Evolutionary conservation across 2,888 invertebrate genomes (phyloP).

Genomic region (Listrodromus nycthemerus): DNA sequence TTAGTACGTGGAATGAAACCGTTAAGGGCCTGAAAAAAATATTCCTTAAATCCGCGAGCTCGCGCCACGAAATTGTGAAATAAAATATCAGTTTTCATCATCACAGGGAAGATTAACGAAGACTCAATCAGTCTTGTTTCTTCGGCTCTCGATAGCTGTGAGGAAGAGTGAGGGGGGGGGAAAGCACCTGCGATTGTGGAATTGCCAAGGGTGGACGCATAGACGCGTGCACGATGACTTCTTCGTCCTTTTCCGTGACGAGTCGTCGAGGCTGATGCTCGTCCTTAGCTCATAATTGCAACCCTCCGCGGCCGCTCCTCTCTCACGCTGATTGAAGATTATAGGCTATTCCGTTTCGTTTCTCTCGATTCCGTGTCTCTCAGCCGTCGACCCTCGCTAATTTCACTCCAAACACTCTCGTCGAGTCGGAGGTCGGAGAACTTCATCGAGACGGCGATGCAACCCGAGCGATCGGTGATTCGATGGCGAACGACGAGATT

Average conservation of each 20-base stretch:
- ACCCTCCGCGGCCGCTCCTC: constrained; percentile 67
- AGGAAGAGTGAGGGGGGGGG: not conserved
- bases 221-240: constrained; percentile 7
- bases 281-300: constrained; percentile 80
- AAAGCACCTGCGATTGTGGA: not conserved
- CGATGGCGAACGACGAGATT: not conserved
- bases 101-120: constrained; percentile 36
- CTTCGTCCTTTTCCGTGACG: constrained; percentile 23
- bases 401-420: constrained; percentile 14
- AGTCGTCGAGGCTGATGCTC: constrained; percentile 60
- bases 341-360: constrained; percentile 77
- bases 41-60: not conserved
- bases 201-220: constrained; percentile 8
- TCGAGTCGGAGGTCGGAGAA: not conserved
- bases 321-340: constrained; percentile 81
- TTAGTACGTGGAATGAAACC: not conserved
- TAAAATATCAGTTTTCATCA: constrained; percentile 27
- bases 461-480: not conserved
- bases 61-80: not conserved
- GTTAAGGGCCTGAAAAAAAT: not conserved
- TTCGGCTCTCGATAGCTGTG: not conserved
- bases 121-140: constrained; percentile 41
- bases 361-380: constrained; percentile 39
- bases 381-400: constrained; percentile 3
- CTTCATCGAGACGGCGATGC: not conserved